Evolutionary conservation across 2,888 invertebrate species (phyloP), one percentile per base, ranked within the genome.

Genomic region (Cephonodes hylas): DNA sequence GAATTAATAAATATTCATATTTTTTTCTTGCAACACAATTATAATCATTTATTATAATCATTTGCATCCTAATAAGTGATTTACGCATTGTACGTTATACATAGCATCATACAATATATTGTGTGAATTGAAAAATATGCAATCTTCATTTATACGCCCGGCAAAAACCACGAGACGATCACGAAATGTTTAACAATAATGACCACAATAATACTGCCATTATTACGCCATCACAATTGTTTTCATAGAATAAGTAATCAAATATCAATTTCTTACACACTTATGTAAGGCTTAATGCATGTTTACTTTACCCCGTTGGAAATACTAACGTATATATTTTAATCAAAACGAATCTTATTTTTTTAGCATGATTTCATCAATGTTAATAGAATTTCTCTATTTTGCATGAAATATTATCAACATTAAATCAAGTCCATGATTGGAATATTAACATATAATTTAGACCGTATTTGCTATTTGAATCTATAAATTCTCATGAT

Each of bases 171-270:
- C 18, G 27, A 27, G 31, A 18, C 31, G 18, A 53, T 31, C 31
- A 31, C 31, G 18, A 31, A 53, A 18, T 27, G 18, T 53, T 15
- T 53, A 53, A 31, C 53, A 53, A 53, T 53, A 53, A 53, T 53
- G 53, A 31, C 53, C 53, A 31, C 18, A 18, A 18, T 53, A 48
- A 53, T 18, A 31, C 31, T 18, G 27, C 18, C 31, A 53, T 53
- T 18, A 31, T 18, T 53, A 18, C 27, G 27, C 53, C 27, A 53
- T 31, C 15, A n/a, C 38, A 53, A 53, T 53, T 53, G 31, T 53
- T 31, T 53, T 53, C 31, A 53, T 53, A 53, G 31, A 53, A 53
- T 10, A 20, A 53, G 53, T 53, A 53, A 31, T 53, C 31, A 53
- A 53, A 53, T 53, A 53, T 53, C 10, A 53, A 53, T 53, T 53